Evolutionary conservation across 2,888 invertebrate species (phyloP).

Genomic region (Dioctria linearis): DNA sequence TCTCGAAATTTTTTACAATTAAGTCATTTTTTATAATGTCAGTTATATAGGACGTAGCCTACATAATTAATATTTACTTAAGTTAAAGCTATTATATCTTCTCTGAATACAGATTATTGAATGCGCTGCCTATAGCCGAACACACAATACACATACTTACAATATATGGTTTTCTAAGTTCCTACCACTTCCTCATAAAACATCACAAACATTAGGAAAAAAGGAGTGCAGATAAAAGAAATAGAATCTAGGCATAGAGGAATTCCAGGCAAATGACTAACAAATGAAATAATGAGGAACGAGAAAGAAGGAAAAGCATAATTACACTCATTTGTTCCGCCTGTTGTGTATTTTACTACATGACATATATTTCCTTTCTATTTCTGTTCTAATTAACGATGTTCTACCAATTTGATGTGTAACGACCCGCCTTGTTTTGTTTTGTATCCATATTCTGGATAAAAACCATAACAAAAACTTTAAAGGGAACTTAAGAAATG

Average conservation of each 20-base stretch:
- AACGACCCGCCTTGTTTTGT: background rate
- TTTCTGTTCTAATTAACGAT: constrained; percentile 28
- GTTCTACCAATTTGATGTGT: constrained; percentile 22
- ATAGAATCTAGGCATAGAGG: background rate
- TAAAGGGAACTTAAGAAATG: constrained; percentile 3
- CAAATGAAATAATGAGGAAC: constrained; percentile 45
- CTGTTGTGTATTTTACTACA: constrained; percentile 26
- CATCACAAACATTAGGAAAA: constrained; percentile 12
- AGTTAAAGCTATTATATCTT: background rate
- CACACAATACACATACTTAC: too few species aligned
- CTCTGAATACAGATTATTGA: constrained; percentile 12
- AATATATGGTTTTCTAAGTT: background rate
- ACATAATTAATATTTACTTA: background rate
- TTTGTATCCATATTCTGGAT: constrained; percentile 19
- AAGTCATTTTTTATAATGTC: too few species aligned
- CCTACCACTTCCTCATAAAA: constrained; percentile 20
- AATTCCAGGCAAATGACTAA: constrained; percentile 44
- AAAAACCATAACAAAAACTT: constrained; percentile 23
- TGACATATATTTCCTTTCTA: constrained; percentile 13
- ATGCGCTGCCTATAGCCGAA: background rate
- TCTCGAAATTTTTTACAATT: too few species aligned
- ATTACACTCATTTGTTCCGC: constrained; percentile 45
- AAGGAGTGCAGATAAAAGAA: constrained; percentile 2
- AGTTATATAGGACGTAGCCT: too few species aligned
- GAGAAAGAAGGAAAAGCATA: constrained; percentile 34